phyloP scores from a whole-genome alignment of 2,888 invertebrate genomes.

The Eumerus sabulonum region DNA sequence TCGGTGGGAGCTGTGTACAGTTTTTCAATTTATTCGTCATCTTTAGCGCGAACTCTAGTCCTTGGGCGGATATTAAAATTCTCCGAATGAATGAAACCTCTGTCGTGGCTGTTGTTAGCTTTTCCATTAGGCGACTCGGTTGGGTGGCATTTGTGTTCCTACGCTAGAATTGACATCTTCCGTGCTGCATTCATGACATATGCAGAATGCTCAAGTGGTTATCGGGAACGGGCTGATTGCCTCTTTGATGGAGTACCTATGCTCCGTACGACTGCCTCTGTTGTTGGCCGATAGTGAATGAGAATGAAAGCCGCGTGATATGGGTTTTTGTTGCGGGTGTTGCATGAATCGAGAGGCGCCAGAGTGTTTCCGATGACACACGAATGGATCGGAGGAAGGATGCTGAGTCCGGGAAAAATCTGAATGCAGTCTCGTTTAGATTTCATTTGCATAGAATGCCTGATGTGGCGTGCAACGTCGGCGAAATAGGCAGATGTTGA shows the following conservation, averaged over 20 bases:
- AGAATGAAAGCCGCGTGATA: constrained; percentile 8
- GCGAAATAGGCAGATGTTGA: too few species aligned
- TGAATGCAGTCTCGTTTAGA: too few species aligned
- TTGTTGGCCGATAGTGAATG: constrained; percentile 3
- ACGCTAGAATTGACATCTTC: constrained; percentile 46
- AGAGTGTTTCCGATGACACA: constrained; percentile 35
- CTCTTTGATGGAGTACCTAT: constrained; percentile 4
- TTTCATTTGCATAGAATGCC: too few species aligned
- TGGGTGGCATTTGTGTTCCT: constrained; percentile 13
- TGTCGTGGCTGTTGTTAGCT: constrained; percentile 1
- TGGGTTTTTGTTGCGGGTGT: constrained; percentile 36
- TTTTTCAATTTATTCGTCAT: constrained; percentile 41
- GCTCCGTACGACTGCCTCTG: background rate
- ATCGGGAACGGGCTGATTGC: constrained; percentile 5
- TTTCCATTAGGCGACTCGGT: background rate
- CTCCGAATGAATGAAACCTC: constrained; percentile 37
- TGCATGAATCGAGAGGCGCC: constrained; percentile 29
- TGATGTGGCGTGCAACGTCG: too few species aligned
- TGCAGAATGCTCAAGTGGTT: constrained; percentile 31
- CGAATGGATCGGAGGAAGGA: constrained; percentile 1
- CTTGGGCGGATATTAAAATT: constrained; percentile 52
- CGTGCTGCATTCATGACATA: background rate
- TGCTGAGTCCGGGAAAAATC: background rate
- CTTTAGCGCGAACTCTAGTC: constrained; percentile 13
- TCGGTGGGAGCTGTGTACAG: too few species aligned